Evolutionary conservation across 2,113 vertebrate species (phyloP), one percentile per base, ranked within the genome.

Genomic region (Lasiurus cinereus): DNA sequence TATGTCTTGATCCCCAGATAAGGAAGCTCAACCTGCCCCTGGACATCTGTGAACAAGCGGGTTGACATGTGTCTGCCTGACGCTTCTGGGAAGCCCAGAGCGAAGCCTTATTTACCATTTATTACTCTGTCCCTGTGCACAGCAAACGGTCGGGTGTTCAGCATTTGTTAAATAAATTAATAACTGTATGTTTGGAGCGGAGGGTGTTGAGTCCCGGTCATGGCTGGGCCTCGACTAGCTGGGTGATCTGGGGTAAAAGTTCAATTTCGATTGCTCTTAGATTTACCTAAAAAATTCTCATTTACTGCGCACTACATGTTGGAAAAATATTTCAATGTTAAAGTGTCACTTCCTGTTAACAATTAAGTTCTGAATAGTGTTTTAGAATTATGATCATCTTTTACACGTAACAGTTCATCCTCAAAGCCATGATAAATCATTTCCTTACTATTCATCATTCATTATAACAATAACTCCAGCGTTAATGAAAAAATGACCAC

Each of bases 301-400:
- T 52, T 91, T 88, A 91, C 59, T 7, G 18, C n/a, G 2, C 27
- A 19, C 43, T n/a, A 19, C 8, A 83, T 62, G 78, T 93, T 79
- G 21, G 54, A 89, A 77, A 48, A 67, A 54, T 74, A 62, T 89
- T 72, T 91, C 80, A 27, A 19, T 70, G 86, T 87, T 74, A 79
- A 96, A 91, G 82, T 66, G 29, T 46, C 48, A 87, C 39, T n/a
- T 88, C 7, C 31, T 66, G 90, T 48, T 89, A 82, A 70, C 9
- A 24, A 83, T 91, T 73, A 82, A 50, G 39, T 84, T 87, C 33
- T 90, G 59, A 89, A n/a, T n/a, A 66, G 59, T 79, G 84, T 24
- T 94, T 94, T 52, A 50, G 31, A 77, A 15, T 90, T 70, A 54
- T 5, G 21, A 29, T 50, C 33, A 93, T 18, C 2, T n/a, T 92